Evolutionary conservation across 2,888 invertebrate species (phyloP).

Genomic region (Aplocera efformata): DNA sequence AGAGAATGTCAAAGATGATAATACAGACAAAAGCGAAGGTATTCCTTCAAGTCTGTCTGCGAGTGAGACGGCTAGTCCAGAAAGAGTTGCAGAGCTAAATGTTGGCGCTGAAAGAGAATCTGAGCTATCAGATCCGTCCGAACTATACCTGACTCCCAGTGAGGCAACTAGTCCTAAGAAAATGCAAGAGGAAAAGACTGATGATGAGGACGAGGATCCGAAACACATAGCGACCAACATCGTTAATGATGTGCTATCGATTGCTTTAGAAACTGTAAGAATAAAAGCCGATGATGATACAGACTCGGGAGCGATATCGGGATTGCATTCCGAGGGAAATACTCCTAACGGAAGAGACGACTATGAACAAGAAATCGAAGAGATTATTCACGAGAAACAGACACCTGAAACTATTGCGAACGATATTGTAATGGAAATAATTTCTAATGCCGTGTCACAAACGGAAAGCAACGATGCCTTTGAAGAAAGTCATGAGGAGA

Average conservation of each 20-base stretch:
- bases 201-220: slow-evolving; percentile 56
- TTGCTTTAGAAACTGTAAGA: slow-evolving; percentile 67
- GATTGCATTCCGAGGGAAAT: slow-evolving; percentile 68
- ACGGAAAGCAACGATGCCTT: slow-evolving; percentile 36
- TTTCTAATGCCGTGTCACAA: slow-evolving; percentile 50
- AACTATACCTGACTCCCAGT: slow-evolving; percentile 84
- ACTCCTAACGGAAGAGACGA: slow-evolving; percentile 72
- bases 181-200: slow-evolving; percentile 63
- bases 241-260: slow-evolving; percentile 72
- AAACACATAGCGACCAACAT: slow-evolving; percentile 69
- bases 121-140: slow-evolving; percentile 84
- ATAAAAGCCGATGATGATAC: slow-evolving; percentile 70
- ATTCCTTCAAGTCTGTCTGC: slow-evolving; percentile 72
- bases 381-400: slow-evolving; percentile 57
- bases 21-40: slow-evolving; percentile 73
- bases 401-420: slow-evolving; percentile 57
- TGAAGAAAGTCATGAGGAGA: slow-evolving; percentile 23
- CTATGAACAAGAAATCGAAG: slow-evolving; percentile 68
- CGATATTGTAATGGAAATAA: slow-evolving; percentile 60
- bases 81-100: slow-evolving; percentile 62
- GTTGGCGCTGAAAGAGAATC: slow-evolving; percentile 77
- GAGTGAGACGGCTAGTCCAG: slow-evolving; percentile 73
- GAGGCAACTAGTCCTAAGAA: slow-evolving; percentile 79
- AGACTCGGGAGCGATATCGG: slow-evolving; percentile 73
- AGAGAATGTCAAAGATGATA: slow-evolving; percentile 65